Evolutionary conservation across 2,797 vertebrate genomes (phyloP), one percentile per base, ranked within the genome.

Genomic region (Phataginus tricuspis): DNA sequence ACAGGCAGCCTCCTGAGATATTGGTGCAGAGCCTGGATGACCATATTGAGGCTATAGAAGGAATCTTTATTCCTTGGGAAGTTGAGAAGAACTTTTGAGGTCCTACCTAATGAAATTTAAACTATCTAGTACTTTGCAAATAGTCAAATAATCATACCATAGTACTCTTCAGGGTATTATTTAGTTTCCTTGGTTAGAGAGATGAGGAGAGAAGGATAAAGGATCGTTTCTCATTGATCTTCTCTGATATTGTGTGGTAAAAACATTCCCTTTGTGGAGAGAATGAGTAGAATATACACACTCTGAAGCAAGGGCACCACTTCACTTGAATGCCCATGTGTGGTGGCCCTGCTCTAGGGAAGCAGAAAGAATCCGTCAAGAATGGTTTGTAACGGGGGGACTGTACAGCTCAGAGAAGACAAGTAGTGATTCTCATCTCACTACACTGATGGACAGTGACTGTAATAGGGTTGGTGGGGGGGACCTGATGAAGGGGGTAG

Each of bases 51-150:
- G 64, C 78, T 59, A 5, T 37, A 29, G 45, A 72, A 74, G 27
- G 34, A 64, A 34, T 87, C 69, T 79, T 72, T 95, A 66, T 79
- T 85, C 49, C 7, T 2, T 39, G 25, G 51, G 19, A 77, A 45
- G 12, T 45, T 93, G 79, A 29, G 68, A 74, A 86, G 3, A 72
- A 83, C 51, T 79, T 89, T 39, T 79, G 53, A 88, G 14, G 12
- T 25, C 29, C 79, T 82, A 92, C 86, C 39, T 45, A 86, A 82
- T 74, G 57, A 92, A 82, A 68, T 86, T 90, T 77, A 95, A 95
- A 71, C 29, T 78, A 83, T 63, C 42, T 87, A 63, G 34, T 64
- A 75, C 69, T 75, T 37, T 92, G 55, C 19, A 82, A n/a, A 89
- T 51, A 94, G 19, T 85, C 53, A 90, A 25, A 63, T 80, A 75